Conservation (phyloP, 1,140 invertebrate species). For the Euura saliciscinereae region DNA sequence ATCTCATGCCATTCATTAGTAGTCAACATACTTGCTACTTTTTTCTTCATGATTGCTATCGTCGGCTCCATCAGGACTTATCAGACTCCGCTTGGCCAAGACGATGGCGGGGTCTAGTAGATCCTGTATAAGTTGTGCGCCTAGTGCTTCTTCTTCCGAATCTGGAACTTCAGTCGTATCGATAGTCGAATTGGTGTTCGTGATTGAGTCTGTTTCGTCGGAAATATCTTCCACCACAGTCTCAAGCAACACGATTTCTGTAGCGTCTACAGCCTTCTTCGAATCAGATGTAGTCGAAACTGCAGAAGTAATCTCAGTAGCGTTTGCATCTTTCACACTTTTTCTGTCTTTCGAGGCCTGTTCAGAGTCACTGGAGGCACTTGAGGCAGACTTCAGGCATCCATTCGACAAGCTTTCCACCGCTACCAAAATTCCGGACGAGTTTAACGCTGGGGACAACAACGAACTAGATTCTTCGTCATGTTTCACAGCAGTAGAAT, state of each 20-base stretch:
- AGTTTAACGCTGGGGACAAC: too few species aligned
- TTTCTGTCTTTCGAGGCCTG: not conserved
- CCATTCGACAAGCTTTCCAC: not conserved
- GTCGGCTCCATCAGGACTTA: not conserved
- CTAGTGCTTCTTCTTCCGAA: not conserved
- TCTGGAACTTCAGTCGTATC: not conserved
- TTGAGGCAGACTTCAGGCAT: not conserved
- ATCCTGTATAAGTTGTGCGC: not conserved
- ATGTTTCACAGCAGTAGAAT: not conserved
- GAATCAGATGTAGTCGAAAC: too few species aligned
- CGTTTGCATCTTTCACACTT: not conserved
- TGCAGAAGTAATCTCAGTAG: not conserved
- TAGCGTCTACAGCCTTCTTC: too few species aligned
- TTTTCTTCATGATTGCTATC: too few species aligned
- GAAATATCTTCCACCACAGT: too few species aligned
- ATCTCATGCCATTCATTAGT: too few species aligned
- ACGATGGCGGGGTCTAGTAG: not conserved
- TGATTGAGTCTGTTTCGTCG: not conserved
- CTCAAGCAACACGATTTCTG: too few species aligned
- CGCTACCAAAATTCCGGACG: not conserved
- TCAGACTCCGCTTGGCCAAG: constrained; percentile 4
- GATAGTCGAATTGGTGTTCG: not conserved
- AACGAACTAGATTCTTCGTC: too few species aligned
- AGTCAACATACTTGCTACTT: too few species aligned
- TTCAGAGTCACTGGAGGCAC: not conserved